Evolutionary conservation across 2,113 vertebrate species (phyloP).

Genomic region (Megaceryle torquata): DNA sequence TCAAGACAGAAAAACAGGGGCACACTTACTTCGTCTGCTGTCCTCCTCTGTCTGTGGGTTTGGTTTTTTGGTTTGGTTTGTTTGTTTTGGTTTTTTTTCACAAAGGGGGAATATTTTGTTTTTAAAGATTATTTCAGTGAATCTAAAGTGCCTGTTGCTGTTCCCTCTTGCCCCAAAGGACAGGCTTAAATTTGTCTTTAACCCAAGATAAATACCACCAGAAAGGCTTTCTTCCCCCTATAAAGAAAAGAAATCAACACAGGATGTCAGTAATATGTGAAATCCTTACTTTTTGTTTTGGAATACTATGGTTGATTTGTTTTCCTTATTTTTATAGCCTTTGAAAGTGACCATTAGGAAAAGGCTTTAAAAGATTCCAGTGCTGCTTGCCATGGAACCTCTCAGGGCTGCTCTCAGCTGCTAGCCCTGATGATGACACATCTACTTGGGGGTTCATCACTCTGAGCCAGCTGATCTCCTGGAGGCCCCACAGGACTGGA

Average conservation of each 20-base stretch:
- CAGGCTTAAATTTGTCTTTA: neutral
- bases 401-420: neutral
- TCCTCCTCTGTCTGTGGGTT: neutral
- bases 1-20: neutral
- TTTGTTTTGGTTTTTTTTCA: neutral
- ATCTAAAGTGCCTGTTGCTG: neutral
- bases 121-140: neutral
- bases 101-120: neutral
- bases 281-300: neutral
- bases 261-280: neutral
- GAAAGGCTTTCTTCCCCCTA: neutral
- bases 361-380: neutral
- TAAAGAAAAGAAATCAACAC: neutral
- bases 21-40: neutral
- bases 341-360: neutral
- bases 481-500: accelerated
- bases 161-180: neutral
- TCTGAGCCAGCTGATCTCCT: neutral
- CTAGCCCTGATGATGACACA: neutral
- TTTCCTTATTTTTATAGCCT: neutral
- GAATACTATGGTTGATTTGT: neutral
- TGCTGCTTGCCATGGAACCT: neutral
- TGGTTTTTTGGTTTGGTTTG: neutral
- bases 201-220: neutral
- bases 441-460: neutral